Percentiles rank a stretch among this genome's conserved stretches.
These are phyloP conservation scores for Alfaro cultratus DNA, from an alignment of 2,797 vertebrate species.

Conservation along the genomic window DNA sequence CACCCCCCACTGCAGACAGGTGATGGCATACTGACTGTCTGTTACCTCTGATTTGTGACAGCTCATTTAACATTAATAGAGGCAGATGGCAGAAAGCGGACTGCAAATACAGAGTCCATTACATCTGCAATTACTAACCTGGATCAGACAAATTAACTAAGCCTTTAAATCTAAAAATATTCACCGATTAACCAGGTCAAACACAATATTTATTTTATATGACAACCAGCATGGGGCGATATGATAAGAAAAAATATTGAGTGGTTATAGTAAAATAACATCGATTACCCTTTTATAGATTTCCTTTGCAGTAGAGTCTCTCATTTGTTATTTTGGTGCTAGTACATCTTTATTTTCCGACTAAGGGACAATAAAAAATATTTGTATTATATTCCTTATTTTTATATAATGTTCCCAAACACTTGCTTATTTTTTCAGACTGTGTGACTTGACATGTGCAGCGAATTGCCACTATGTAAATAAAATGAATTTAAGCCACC, in stretches of 20 bases:
- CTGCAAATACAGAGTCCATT: not conserved
- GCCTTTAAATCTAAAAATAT: not conserved
- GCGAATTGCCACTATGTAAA: not conserved
- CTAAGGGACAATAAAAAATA: not conserved
- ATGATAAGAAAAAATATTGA: not conserved
- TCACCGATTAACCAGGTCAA: not conserved
- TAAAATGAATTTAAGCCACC: not conserved
- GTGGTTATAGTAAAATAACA: not conserved
- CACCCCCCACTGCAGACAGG: not conserved
- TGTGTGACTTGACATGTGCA: not conserved
- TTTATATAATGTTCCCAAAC: not conserved
- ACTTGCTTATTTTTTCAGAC: not conserved
- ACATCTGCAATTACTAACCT: not conserved
- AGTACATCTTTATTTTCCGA: not conserved
- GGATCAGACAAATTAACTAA: not conserved
- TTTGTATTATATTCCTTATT: not conserved
- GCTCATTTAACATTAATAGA: not conserved
- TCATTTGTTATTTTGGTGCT: not conserved
- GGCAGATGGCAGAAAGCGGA: not conserved
- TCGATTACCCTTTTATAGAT: not conserved
- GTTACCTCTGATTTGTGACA: not conserved
- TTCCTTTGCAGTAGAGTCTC: not conserved
- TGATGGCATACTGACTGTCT: not conserved
- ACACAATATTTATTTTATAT: not conserved
- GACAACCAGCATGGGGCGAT: not conserved